Percentiles rank a stretch among this genome's conserved stretches.
These are phyloP conservation scores for Drosophila kurseongensis DNA, from an alignment of 1,140 invertebrate genomes.

Conservation along the genomic window DNA sequence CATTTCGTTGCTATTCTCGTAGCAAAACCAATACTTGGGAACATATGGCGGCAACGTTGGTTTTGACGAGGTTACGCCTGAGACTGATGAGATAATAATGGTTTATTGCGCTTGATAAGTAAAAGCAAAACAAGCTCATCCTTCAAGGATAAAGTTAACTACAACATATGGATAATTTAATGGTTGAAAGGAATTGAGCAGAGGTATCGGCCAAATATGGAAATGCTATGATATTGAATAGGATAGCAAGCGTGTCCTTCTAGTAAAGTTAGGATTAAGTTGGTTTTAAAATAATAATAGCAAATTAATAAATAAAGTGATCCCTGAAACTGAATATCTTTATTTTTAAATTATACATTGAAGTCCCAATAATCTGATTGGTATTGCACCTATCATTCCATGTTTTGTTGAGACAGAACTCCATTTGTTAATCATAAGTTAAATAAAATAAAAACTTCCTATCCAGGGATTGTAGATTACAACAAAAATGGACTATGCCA, in stretches of 20 bases:
- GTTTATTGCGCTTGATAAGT: conserved; percentile 24
- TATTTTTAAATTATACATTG: too few relatives aligned
- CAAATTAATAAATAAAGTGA: too few relatives aligned
- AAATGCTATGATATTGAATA: too few relatives aligned
- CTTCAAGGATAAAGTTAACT: conserved; percentile 19
- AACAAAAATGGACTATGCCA: too few relatives aligned
- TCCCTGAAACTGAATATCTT: too few relatives aligned
- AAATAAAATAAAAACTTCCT: neutral
- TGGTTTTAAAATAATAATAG: too few relatives aligned
- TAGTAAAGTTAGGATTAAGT: too few relatives aligned
- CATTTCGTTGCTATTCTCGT: conserved; percentile 3
- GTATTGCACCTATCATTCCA: too few relatives aligned
- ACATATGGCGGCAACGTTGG: conserved; percentile 31
- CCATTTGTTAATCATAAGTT: too few relatives aligned
- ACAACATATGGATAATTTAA: conserved; percentile 9
- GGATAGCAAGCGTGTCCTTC: too few relatives aligned
- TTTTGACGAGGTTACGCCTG: conserved; percentile 38
- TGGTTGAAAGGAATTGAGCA: neutral
- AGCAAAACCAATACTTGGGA: conserved; percentile 24
- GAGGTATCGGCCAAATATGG: neutral
- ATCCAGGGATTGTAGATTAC: neutral
- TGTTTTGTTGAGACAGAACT: too few relatives aligned
- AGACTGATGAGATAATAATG: conserved; percentile 43
- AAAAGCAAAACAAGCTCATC: conserved; percentile 7
- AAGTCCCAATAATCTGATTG: too few relatives aligned